A percentile compares a stretch with the other conserved stretches of the same genome.
phyloP scores from a whole-genome alignment of 2,888 invertebrate species.

The Heteropelma amictum region DNA sequence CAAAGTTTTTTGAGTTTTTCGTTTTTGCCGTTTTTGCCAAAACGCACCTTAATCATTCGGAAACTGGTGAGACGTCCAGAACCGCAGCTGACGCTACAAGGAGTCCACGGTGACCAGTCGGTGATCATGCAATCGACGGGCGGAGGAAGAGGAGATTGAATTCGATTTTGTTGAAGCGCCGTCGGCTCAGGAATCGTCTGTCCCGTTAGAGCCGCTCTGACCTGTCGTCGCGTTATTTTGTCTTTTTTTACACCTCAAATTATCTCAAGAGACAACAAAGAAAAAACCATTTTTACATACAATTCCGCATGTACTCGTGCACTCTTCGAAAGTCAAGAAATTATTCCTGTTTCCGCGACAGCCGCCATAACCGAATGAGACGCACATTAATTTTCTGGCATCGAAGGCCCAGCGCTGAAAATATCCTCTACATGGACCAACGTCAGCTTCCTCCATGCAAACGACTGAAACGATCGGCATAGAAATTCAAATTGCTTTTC shows the following conservation, averaged over 20 bases:
- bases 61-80: slow-evolving; percentile 84
- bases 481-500: background rate
- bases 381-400: slow-evolving; percentile 86
- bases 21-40: background rate
- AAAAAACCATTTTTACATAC: slow-evolving; percentile 74
- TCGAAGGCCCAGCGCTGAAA: slow-evolving; percentile 95
- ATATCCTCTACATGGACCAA: slow-evolving; percentile 92
- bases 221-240: slow-evolving; percentile 59
- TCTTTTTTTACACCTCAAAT: background rate
- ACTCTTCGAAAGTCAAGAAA: slow-evolving; percentile 90
- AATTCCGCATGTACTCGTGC: slow-evolving; percentile 84
- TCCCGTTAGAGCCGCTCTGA: slow-evolving; percentile 64
- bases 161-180: slow-evolving; percentile 46
- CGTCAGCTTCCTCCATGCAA: slow-evolving; percentile 88
- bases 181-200: slow-evolving; percentile 52
- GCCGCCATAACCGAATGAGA: slow-evolving; percentile 92
- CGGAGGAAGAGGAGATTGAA: slow-evolving; percentile 33
- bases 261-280: background rate
- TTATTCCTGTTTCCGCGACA: slow-evolving; percentile 95
- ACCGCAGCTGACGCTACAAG: slow-evolving; percentile 90
- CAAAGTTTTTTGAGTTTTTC: background rate
- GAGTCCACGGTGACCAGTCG: slow-evolving; percentile 91
- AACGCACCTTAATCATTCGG: slow-evolving; percentile 81
- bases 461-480: slow-evolving; percentile 81
- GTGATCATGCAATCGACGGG: slow-evolving; percentile 86